Evolutionary conservation across 2,888 invertebrate species (phyloP), one percentile per base, ranked within the genome.

Genomic region (Trachelus troglodyta): DNA sequence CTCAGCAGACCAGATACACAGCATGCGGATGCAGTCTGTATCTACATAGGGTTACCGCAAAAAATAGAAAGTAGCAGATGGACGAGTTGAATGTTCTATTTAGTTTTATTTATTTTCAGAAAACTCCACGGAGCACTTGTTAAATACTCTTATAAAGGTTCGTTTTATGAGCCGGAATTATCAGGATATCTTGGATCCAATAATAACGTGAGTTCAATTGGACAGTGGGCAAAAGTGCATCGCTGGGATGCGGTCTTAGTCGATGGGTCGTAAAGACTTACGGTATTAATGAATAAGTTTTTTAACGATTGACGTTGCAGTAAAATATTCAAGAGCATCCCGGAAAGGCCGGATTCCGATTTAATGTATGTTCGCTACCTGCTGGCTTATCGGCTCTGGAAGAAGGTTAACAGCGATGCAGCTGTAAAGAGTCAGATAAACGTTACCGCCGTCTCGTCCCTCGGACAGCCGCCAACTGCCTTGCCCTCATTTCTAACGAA

Each of bases 91-190:
- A 73, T 31, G 34, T 69, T 34, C 35, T 3, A 69, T n/a, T 1
- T 77, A 3, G 1, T 0, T 35, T 35, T 35, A 35, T 69, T 77
- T 12, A 30, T 30, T 35, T 78, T 76, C 86, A 91, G 91, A 91
- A 83, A 85, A 90, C 84, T 91, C 91, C 76, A 84, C 87, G 56
- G 90, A 91, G 77, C 85, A 91, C 83, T 82, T 89, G 69, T 81
- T 92, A 80, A 88, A 91, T 80, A 90, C 91, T 40, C 81, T 92
- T 69, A 83, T 92, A 77, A 91, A 91, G 85, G 83, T 89, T 80
- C 89, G 87, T 80, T 84, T 88, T 80, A 86, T 90, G 86, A 88
- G 83, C 75, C 85, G 86, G 12, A 85, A 82, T 80, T 88, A 90
- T 81, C 86, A 86, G 69, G 83, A 87, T 77, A 90, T 92, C 81